These are phyloP conservation scores for Dicyrtoma fusca DNA, from an alignment of 2,888 invertebrate species.

Conservation along the genomic window DNA sequence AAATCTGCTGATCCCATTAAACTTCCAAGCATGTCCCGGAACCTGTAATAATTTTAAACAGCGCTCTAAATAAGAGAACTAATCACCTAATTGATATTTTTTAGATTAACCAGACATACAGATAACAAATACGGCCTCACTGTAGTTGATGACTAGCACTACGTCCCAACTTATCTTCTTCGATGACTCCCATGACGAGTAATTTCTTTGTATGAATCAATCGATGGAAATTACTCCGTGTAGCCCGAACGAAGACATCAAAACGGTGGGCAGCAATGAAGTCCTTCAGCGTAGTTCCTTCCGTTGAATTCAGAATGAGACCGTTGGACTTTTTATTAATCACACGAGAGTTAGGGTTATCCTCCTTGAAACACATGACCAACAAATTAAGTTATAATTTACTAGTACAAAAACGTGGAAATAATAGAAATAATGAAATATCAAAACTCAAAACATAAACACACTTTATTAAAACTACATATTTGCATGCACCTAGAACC, in stretches of 20 bases:
- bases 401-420: no score
- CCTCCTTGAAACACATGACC: no score
- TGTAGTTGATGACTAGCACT: slow-evolving; percentile 57
- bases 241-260: slow-evolving; percentile 83
- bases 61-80: no score
- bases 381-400: no score
- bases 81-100: not conserved
- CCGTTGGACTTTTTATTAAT: slow-evolving; percentile 27
- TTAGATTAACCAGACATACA: not conserved
- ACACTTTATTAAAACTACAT: no score
- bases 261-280: slow-evolving; percentile 61
- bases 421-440: no score
- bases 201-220: slow-evolving; percentile 82
- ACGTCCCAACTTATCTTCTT: slow-evolving; percentile 83
- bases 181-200: slow-evolving; percentile 83
- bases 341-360: not conserved
- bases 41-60: slow-evolving; percentile 15
- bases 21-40: slow-evolving; percentile 17
- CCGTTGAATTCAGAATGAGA: slow-evolving; percentile 1
- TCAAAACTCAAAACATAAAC: no score
- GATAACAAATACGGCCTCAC: slow-evolving; percentile 12
- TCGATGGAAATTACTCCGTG: slow-evolving; percentile 75
- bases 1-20: slow-evolving; percentile 9
- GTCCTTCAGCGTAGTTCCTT: slow-evolving; percentile 2
- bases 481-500: no score